Evolutionary conservation across 1,140 invertebrate species (phyloP).

Genomic region (Amphibalanus amphitrite): DNA sequence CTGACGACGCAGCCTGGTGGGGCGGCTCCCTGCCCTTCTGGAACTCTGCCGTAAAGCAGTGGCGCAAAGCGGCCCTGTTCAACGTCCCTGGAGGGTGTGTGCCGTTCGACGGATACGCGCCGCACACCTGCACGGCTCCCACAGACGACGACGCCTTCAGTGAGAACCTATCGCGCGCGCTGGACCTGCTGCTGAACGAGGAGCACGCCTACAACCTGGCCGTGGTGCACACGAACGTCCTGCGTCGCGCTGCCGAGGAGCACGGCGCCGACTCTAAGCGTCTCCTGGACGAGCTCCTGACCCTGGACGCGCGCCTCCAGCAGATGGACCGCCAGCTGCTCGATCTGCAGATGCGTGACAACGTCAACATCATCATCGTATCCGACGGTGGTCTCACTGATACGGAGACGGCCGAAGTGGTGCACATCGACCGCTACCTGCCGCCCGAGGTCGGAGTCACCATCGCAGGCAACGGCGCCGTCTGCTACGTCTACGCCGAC

Average conservation of each 20-base stretch:
- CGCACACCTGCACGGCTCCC: not conserved
- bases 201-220: not conserved
- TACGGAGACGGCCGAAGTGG: not conserved
- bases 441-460: not conserved
- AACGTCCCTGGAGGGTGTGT: not conserved
- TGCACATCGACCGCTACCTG: not conserved
- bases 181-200: not conserved
- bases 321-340: not conserved
- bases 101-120: not conserved
- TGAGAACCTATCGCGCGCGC: not conserved
- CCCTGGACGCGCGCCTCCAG: not conserved
- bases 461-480: not conserved
- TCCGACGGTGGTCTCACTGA: not conserved
- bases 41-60: conserved; percentile 1
- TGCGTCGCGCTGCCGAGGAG: not conserved
- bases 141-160: not conserved
- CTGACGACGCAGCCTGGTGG: not conserved
- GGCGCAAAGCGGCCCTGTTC: not conserved
- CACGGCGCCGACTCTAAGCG: not conserved
- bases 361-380: not conserved
- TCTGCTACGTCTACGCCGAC: not conserved
- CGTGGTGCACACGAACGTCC: conserved; percentile 2
- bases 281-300: not conserved
- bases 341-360: not conserved
- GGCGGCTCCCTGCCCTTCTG: not conserved